Base-by-base conservation (phyloP, 2,888 invertebrate genomes). In the Epirrhoe alternata region DNA sequence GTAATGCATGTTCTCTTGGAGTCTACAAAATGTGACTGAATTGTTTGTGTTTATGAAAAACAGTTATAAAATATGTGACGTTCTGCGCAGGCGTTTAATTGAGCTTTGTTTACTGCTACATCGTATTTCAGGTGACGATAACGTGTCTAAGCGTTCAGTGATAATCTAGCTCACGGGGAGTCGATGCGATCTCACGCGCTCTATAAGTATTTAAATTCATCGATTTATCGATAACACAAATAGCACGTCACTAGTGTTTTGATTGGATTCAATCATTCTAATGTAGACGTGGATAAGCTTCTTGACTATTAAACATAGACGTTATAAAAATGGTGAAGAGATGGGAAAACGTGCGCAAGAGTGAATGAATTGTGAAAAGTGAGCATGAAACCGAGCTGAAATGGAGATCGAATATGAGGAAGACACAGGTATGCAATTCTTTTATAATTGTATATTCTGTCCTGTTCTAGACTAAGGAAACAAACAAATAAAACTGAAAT, bases 101-200 rank as follows among this genome's bases (percentile, higher is more conserved):
- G 75, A 73, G 82, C 70, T 82, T 83, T 86, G 83, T 86, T 85
- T 86, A 83, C 82, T 78, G 73, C 74, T 74, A 64, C 80, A 80
- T 85, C 81, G 80, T 74, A 78, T 85, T 83, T 79, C 84, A 73
- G 71, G 64, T 78, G 72, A 74, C 79, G 86, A 87, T 87, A 87
- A 84, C 82, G 81, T 73, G 78, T 69, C 76, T 53, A 51, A 38
- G 16, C 42, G 65, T 50, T 12, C 55, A 57, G 64, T 55, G 33
- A 53, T 55, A 54, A 52, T 38, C 16, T 33, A n/a, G 8, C 38
- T 30, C 14, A 31, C 35, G 24, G 47, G 33, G 38, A 49, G 17
- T 35, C 58, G n/a, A 14, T 52, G 54, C 16, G 61, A 38, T 61
- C 49, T 31, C 47, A 47, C 55, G 51, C 50, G 45, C 50, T 59